phyloP scores from a whole-genome alignment of 2,888 invertebrate genomes.

The Monopis laevigella region DNA sequence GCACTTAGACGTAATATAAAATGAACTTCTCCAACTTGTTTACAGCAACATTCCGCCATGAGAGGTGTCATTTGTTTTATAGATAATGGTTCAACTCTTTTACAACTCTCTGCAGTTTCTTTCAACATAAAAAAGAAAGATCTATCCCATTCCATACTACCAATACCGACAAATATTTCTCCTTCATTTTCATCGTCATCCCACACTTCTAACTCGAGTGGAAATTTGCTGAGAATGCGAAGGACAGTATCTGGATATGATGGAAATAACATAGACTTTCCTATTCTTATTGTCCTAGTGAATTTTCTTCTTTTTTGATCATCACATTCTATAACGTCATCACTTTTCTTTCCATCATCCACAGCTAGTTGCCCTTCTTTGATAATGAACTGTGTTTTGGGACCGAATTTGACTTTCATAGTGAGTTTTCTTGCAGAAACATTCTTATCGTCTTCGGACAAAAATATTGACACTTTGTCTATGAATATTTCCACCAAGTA shows the following conservation, averaged over 20 bases:
- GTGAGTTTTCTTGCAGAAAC: conserved; percentile 46
- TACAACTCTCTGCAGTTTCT: conserved; percentile 36
- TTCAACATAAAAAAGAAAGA: conserved; percentile 57
- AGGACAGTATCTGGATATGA: conserved; percentile 53
- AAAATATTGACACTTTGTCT: conserved; percentile 55
- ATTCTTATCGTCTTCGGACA: conserved; percentile 31
- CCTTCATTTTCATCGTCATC: conserved; percentile 47
- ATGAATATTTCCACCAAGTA: conserved; percentile 67
- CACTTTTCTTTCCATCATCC: conserved; percentile 28
- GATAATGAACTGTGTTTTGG: conserved; percentile 55
- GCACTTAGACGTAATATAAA: conserved; percentile 58
- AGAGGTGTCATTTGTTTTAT: conserved; percentile 36
- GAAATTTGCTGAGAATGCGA: conserved; percentile 47
- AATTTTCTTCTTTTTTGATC: conserved; percentile 39
- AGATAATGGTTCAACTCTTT: conserved; percentile 37
- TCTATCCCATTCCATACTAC: conserved; percentile 51
- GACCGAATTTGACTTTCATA: conserved; percentile 56
- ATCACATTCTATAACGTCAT: conserved; percentile 40
- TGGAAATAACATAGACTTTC: conserved; percentile 65
- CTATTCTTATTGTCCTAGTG: conserved; percentile 46
- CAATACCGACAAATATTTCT: conserved; percentile 49
- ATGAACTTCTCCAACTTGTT: conserved; percentile 45
- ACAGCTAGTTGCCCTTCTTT: conserved; percentile 49
- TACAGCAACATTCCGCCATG: conserved; percentile 43
- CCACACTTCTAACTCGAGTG: conserved; percentile 59